phyloP scores from a whole-genome alignment of 35 echinoderm and acorn worm genomes.

The Amphiura filiformis region DNA sequence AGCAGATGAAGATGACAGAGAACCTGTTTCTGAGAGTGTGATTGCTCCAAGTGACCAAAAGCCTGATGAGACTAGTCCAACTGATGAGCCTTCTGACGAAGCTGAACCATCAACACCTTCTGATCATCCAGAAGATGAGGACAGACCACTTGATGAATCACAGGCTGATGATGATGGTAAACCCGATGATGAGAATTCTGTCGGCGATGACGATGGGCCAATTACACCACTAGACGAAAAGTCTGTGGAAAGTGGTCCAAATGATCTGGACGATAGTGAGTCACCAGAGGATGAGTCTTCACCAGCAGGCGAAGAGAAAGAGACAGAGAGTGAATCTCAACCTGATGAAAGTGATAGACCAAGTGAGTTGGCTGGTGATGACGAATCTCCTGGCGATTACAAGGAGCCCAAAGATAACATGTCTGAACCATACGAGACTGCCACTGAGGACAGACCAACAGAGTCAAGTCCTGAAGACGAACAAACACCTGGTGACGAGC shows the following conservation, averaged over 20 bases:
- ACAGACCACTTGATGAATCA: neutral
- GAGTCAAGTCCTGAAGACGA: no score
- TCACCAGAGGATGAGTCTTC: neutral
- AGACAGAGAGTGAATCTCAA: neutral
- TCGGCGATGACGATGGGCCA: neutral
- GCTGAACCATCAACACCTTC: neutral
- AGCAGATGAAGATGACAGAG: neutral
- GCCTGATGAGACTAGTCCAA: neutral
- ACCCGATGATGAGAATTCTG: neutral
- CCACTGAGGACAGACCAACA: no score
- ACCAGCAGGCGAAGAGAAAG: neutral
- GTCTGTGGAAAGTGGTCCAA: neutral
- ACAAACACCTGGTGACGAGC: neutral
- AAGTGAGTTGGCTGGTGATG: neutral
- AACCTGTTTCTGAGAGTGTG: conserved; percentile 3
- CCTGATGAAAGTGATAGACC: no score
- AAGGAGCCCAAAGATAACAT: no score
- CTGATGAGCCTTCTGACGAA: neutral
- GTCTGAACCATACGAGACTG: no score
- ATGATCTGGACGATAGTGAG: neutral
- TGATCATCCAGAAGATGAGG: neutral
- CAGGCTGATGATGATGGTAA: neutral
- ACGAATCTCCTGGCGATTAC: no score
- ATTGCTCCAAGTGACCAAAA: neutral
- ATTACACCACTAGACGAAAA: neutral